Percentiles rank a stretch among this genome's conserved stretches.
Conservation (phyloP, 2,113 vertebrate species). For the Procavia capensis region DNA sequence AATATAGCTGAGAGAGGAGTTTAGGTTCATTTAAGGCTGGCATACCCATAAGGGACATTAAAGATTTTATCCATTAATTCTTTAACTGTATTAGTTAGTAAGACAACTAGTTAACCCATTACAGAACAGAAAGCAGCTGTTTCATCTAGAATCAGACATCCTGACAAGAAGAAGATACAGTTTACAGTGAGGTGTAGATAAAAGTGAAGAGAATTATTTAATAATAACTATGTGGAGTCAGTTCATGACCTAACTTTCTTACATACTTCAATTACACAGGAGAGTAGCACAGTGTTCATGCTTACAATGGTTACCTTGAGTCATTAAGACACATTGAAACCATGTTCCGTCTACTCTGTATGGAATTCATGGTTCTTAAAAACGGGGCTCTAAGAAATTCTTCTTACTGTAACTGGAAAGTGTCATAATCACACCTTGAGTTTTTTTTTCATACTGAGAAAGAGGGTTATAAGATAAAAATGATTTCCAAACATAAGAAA, state of each 20-base stretch:
- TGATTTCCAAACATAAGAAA: constrained; percentile 29
- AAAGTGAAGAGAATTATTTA: constrained; percentile 36
- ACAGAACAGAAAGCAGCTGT: neutral
- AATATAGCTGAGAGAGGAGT: neutral
- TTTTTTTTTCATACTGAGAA: constrained; percentile 8
- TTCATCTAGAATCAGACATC: neutral
- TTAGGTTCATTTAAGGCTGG: neutral
- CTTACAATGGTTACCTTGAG: neutral
- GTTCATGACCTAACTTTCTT: neutral
- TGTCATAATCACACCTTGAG: neutral
- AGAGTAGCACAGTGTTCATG: neutral
- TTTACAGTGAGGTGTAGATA: neutral
- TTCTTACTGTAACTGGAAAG: constrained; percentile 20
- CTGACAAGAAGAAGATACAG: neutral
- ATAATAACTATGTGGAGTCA: neutral
- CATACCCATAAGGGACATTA: neutral
- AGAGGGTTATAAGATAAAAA: neutral
- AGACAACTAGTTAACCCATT: neutral
- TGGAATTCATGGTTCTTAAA: constrained; percentile 25
- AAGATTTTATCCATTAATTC: neutral
- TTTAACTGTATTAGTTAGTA: constrained; percentile 22
- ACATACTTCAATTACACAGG: neutral
- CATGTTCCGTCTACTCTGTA: neutral
- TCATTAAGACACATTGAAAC: constrained; percentile 35
- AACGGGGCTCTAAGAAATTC: neutral